phyloP scores from a whole-genome alignment of 2,113 vertebrate genomes.

The Megaleporinus macrocephalus region DNA sequence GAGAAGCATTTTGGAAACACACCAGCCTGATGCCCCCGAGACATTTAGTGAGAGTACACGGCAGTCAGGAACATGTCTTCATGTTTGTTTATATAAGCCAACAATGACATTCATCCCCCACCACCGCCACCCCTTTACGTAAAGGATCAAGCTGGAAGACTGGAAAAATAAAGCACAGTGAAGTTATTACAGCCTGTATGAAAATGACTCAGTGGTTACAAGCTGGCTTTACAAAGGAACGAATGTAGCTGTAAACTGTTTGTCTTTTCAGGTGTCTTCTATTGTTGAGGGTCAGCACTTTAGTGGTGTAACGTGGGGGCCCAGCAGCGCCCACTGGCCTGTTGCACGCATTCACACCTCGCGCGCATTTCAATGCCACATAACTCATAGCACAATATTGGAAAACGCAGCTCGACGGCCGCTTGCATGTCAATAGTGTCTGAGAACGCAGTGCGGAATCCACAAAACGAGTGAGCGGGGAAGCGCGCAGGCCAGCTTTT shows the following conservation, averaged over 20 bases:
- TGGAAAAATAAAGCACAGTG: background rate
- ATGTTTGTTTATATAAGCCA: conserved; percentile 10
- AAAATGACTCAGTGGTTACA: background rate
- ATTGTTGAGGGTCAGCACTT: conserved; percentile 25
- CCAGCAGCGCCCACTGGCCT: conserved; percentile 61
- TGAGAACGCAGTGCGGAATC: conserved; percentile 73
- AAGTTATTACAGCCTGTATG: background rate
- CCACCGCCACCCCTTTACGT: background rate
- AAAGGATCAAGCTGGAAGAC: background rate
- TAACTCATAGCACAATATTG: conserved; percentile 78
- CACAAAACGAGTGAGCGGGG: conserved; percentile 66
- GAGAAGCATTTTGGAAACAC: conserved; percentile 1
- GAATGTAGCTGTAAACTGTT: conserved; percentile 33
- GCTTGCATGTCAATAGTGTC: conserved; percentile 80
- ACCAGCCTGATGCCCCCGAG: conserved; percentile 36
- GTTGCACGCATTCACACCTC: conserved; percentile 80
- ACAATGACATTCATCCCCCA: no score
- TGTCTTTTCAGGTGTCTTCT: conserved; percentile 30
- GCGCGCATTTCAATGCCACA: conserved; percentile 76
- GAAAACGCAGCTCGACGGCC: conserved; percentile 67
- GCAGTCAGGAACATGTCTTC: conserved; percentile 26
- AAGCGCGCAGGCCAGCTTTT: background rate
- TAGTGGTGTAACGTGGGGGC: conserved; percentile 63
- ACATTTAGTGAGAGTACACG: conserved; percentile 49
- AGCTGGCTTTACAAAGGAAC: conserved; percentile 9